These are phyloP conservation scores for Microcebus jonahi DNA, from an alignment of 2,113 vertebrate species.

Conservation along the genomic window DNA sequence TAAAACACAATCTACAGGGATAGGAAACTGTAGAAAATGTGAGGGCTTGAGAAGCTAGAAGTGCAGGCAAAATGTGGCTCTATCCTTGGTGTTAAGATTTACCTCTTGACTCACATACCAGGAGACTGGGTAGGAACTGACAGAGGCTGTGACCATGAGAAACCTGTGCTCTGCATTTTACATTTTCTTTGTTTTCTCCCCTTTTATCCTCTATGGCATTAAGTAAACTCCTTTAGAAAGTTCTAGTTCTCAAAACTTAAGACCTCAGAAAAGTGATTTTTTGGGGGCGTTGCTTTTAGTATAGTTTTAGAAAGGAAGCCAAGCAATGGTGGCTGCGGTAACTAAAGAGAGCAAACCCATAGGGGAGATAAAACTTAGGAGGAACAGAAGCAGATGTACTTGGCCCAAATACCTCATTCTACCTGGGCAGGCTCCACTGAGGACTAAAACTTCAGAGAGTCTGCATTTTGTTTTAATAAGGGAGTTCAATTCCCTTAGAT, in stretches of 20 bases:
- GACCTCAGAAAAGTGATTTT: background rate
- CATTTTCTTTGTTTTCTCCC: background rate
- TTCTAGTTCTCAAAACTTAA: background rate
- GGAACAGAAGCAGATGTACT: background rate
- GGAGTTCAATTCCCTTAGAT: constrained; percentile 24
- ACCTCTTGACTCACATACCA: background rate
- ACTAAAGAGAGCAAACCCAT: background rate
- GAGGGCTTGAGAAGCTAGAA: background rate
- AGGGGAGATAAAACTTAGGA: background rate
- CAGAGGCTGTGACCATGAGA: background rate
- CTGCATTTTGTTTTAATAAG: constrained; percentile 69
- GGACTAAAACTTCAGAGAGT: constrained; percentile 31
- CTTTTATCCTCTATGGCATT: background rate
- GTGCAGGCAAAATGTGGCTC: background rate
- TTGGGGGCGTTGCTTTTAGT: background rate
- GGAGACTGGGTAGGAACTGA: background rate
- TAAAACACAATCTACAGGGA: background rate
- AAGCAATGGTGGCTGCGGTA: background rate
- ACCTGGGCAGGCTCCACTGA: background rate
- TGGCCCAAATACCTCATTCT: background rate
- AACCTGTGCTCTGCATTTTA: background rate
- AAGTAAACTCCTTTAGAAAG: background rate
- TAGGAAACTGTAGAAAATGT: background rate
- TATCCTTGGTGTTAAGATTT: background rate
- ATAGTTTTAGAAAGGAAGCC: constrained; percentile 24